A percentile compares a stretch with the other conserved stretches of the same genome.
phyloP scores from a whole-genome alignment of 2,113 vertebrate genomes.

The Muntiacus reevesi region DNA sequence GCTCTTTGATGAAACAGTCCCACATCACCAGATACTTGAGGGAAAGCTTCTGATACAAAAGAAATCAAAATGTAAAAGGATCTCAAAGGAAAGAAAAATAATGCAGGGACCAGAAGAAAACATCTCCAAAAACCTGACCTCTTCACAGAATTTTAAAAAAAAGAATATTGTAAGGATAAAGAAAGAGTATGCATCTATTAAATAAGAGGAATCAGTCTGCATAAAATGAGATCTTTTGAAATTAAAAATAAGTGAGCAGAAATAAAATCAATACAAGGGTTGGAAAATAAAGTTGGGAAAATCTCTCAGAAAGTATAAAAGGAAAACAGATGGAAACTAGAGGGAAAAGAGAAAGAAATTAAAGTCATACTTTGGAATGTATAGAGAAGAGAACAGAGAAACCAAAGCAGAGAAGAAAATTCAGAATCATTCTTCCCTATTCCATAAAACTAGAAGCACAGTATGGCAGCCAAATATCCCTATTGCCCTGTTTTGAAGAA shows the following conservation, averaged over 20 bases:
- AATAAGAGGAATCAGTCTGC: not conserved
- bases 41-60: not conserved
- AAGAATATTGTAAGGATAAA: not conserved
- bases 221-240: not conserved
- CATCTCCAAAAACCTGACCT: not conserved
- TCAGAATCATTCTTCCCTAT: not conserved
- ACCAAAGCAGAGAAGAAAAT: not conserved
- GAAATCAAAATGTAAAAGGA: not conserved
- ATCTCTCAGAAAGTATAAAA: not conserved
- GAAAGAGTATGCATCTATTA: not conserved
- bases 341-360: not conserved
- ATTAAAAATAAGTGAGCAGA: not conserved
- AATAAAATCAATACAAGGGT: not conserved
- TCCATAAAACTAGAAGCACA: not conserved
- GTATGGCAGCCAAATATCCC: not conserved
- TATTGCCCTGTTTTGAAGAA: not conserved
- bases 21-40: not conserved
- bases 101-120: not conserved
- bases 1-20: not conserved
- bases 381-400: not conserved
- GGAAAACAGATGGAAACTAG: not conserved
- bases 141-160: not conserved
- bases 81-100: not conserved
- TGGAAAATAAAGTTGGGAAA: not conserved
- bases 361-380: not conserved